Base-by-base conservation (phyloP, 2,888 invertebrate species). In the Chrysopilus asiliformis region DNA sequence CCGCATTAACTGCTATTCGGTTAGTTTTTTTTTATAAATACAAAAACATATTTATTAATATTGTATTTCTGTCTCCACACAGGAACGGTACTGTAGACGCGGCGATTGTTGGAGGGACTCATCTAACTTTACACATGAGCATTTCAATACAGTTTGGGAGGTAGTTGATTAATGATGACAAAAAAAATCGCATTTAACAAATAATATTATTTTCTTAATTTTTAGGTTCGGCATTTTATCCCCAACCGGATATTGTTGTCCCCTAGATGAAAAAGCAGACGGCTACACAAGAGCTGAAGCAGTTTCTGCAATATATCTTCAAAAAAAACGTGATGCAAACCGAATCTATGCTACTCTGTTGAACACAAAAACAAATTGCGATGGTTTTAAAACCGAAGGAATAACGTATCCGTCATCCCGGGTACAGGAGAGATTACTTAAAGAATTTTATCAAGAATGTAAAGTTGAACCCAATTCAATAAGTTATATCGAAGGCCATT, bases 261-360 rank as follows among this genome's bases (percentile, higher is more conserved):
- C 85, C 26, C 95, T 97, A 55, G 95, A 97, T 61, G 76, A 76
- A 44, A 69, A 72, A 33, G 85, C 80, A 13, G 72, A 79, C 49
- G 89, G 90, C 0, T 90, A 89, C 50, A 79, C 77, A 0, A 72
- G 89, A n/a, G 78, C 85, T 10, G 90, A 90, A 58, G 76, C 82
- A 0, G 66, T 85, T 3, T 74, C 71, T 4, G 74, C 76, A 0
- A 52, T 79, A 24, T 74, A 79, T 48, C 53, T 90, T 13, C 87
- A 90, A 56, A 82, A 75, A 47, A 70, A 70, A 17, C 68, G 72
- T 20, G 67, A 72, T 45, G 77, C 81, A 1, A 73, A 74, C 45
- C 68, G 74, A 34, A 66, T 72, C 0, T 83, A 83, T 53, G 77
- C 78, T 3, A 74, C 73, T 41, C 60, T 83, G 0, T 65, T 85